Percentiles rank a stretch among this genome's conserved stretches.
Conservation (phyloP, 2,797 vertebrate genomes). For the Melanotaenia maccullochi region DNA sequence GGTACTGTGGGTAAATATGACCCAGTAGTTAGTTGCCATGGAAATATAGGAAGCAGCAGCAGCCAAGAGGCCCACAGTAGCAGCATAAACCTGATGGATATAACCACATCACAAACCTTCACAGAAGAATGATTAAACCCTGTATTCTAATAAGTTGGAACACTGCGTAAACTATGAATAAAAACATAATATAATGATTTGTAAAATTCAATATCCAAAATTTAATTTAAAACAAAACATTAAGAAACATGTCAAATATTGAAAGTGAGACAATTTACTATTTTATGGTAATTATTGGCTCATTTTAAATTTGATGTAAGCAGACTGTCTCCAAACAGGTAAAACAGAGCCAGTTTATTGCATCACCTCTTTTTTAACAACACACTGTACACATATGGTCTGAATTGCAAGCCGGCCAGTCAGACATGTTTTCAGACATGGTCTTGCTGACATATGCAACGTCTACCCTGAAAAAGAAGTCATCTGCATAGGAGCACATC, state of each 20-base stretch:
- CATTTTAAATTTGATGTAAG: no score
- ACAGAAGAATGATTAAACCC: neutral
- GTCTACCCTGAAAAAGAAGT: neutral
- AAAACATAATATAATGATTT: no score
- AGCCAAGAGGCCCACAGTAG: slow-evolving; percentile 51
- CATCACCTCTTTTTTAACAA: neutral
- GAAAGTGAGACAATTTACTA: no score
- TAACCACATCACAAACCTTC: neutral
- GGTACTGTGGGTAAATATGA: slow-evolving; percentile 63
- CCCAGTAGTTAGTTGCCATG: slow-evolving; percentile 53
- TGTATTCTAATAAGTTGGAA: no score
- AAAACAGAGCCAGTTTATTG: neutral
- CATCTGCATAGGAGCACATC: neutral
- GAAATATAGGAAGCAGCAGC: slow-evolving; percentile 50
- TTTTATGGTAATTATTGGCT: no score
- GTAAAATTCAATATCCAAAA: no score
- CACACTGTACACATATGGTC: neutral
- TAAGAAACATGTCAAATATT: no score
- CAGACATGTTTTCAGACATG: neutral
- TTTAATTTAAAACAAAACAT: no score
- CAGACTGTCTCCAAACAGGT: neutral
- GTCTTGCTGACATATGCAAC: neutral
- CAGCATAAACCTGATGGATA: slow-evolving; percentile 25
- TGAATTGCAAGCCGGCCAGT: neutral
- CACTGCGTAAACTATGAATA: no score